These are phyloP conservation scores for Mesoligia furuncula DNA, from an alignment of 2,888 invertebrate species.

Conservation along the genomic window DNA sequence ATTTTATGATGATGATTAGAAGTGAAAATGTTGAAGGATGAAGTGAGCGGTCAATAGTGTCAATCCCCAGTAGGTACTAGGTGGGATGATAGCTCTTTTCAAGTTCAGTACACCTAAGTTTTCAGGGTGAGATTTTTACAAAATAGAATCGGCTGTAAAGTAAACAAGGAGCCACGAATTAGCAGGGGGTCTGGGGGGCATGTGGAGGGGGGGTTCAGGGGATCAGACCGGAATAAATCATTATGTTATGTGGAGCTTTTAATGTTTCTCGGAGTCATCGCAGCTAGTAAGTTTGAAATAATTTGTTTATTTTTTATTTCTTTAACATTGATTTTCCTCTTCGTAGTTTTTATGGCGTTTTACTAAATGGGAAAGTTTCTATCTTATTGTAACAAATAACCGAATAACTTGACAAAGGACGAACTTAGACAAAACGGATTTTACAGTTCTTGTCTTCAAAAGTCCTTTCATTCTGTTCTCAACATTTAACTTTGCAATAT, in stretches of 20 bases:
- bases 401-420: constrained; percentile 9
- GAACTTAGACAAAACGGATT: constrained; percentile 2
- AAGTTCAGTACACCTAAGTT: background rate
- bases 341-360: background rate
- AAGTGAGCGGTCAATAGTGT: no score
- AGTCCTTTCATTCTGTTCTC: constrained; percentile 16
- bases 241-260: background rate
- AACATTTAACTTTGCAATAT: constrained; percentile 38
- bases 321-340: background rate
- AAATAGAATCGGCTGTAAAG: background rate
- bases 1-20: background rate
- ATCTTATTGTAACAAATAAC: constrained; percentile 8
- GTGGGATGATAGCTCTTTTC: no score
- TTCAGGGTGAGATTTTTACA: background rate
- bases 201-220: no score
- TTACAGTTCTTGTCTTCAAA: constrained; percentile 3
- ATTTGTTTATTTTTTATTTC: background rate
- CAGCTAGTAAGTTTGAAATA: background rate
- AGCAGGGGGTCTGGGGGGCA: no score
- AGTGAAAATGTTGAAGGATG: background rate
- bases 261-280: background rate
- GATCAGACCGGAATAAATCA: no score
- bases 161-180: background rate
- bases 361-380: background rate
- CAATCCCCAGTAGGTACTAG: no score